A percentile compares a stretch with the other conserved stretches of the same genome.
Conservation (phyloP, 2,888 invertebrate species). For the Phasia obesa region DNA sequence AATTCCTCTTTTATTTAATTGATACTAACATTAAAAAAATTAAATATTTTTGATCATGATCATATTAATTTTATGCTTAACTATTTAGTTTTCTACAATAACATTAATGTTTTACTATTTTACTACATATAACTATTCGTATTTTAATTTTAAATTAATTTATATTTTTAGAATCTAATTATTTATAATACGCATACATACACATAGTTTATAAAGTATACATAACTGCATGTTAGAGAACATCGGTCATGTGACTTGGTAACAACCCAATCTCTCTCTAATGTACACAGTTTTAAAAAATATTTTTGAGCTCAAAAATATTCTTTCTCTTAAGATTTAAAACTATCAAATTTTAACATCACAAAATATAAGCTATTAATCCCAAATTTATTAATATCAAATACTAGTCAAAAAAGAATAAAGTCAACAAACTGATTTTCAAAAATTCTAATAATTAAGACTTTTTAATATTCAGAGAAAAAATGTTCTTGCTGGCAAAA, state of each 20-base stretch:
- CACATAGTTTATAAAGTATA: not conserved
- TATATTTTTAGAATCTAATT: constrained; percentile 56
- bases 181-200: constrained; percentile 28
- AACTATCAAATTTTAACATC: constrained; percentile 50
- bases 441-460: not conserved
- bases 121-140: constrained; percentile 19
- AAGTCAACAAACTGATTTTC: constrained; percentile 23
- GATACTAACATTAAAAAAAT: constrained; percentile 35
- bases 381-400: constrained; percentile 61
- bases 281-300: constrained; percentile 40
- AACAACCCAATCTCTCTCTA: constrained; percentile 22
- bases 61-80: constrained; percentile 25
- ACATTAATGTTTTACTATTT: constrained; percentile 40
- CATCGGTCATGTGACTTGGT: not conserved
- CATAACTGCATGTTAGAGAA: constrained; percentile 13
- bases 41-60: constrained; percentile 34
- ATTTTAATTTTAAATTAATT: constrained; percentile 47
- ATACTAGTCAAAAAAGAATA: constrained; percentile 63
- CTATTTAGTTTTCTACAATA: constrained; percentile 15
- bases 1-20: constrained; percentile 26
- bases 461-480: too few relatives aligned
- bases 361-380: constrained; percentile 53
- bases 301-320: constrained; percentile 68
- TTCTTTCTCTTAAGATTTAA: too few relatives aligned
- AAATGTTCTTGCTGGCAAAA: too few relatives aligned